Conservation (phyloP, 2,888 invertebrate species). For the Mongoloraphidia duomilia region DNA sequence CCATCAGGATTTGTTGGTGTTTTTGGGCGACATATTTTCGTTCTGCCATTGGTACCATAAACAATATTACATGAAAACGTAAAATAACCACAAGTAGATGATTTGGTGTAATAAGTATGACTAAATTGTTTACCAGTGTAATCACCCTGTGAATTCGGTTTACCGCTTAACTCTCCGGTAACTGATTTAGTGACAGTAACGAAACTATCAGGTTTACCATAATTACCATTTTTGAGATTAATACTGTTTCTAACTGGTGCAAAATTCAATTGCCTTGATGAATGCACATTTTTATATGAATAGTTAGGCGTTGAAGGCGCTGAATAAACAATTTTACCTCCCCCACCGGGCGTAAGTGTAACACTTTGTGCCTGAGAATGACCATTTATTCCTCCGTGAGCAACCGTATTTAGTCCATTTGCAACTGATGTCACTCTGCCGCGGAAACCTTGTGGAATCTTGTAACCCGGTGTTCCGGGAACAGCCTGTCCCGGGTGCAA, state of each 20-base stretch:
- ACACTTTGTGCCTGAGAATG: conserved; percentile 56
- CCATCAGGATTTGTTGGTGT: conserved; percentile 64
- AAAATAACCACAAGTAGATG: conserved; percentile 76
- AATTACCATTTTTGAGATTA: conserved; percentile 21
- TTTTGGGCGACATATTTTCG: conserved; percentile 70
- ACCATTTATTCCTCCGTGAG: conserved; percentile 39
- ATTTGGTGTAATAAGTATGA: conserved; percentile 71
- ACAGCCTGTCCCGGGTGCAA: conserved; percentile 51
- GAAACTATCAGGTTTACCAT: conserved; percentile 47
- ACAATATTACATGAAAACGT: conserved; percentile 74
- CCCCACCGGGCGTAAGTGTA: conserved; percentile 27
- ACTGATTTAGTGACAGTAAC: conserved; percentile 69
- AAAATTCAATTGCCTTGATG: too few relatives aligned
- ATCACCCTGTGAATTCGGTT: conserved; percentile 37
- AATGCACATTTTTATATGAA: too few relatives aligned
- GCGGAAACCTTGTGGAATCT: conserved; percentile 52
- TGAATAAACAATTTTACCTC: conserved; percentile 23
- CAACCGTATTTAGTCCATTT: conserved; percentile 41
- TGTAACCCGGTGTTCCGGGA: conserved; percentile 50
- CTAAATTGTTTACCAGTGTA: conserved; percentile 55
- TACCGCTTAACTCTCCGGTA: conserved; percentile 52
- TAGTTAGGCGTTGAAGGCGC: conserved; percentile 22
- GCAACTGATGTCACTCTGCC: conserved; percentile 49
- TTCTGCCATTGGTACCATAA: conserved; percentile 58
- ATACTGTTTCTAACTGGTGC: conserved; percentile 21